Base-by-base conservation (phyloP, 2,888 invertebrate genomes). In the Pyrrhia umbra region DNA sequence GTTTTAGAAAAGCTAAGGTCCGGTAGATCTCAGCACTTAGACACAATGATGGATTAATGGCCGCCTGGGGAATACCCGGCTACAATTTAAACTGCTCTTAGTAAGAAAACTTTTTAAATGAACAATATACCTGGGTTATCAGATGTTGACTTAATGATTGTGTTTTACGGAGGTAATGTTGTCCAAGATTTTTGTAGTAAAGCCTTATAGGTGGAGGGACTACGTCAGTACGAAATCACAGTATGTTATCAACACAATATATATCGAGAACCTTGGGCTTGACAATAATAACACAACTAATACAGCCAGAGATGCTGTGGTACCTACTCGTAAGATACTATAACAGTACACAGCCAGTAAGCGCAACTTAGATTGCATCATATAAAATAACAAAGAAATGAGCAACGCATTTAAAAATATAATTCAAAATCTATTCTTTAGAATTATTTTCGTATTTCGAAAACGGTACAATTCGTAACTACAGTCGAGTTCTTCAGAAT, bases 11-110 rank as follows among this genome's bases (percentile, higher is more conserved):
- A 81, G 77, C 80, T 69, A 52, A 49, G 68, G 65, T 64, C 54
- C 52, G 20, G 62, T 59, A 70, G 70, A 67, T 73, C 70, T 77
- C 81, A 73, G 71, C 67, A 70, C 71, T 79, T 81, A 77, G 86
- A 88, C 90, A 86, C 86, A 89, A 86, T 90, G 90, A 91, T 89
- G 85, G 90, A 92, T 91, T 89, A 90, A 89, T 88, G 83, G 84
- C 83, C 80, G 60, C 75, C 58, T 61, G 72, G 80, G 79, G 78
- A 67, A 62, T 78, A 63, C 72, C 76, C 71, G 72, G 74, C 78
- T 82, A 80, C 88, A 83, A 82, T 89, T 87, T 88, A 86, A 85
- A 86, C 79, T 82, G 82, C 68, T 75, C 81, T 74, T 64, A 75
- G 76, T 79, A 80, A 80, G 79, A 59, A 85, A 87, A 85, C 80